phyloP scores from a whole-genome alignment of 2,888 invertebrate genomes.

The Candidula unifasciata region DNA sequence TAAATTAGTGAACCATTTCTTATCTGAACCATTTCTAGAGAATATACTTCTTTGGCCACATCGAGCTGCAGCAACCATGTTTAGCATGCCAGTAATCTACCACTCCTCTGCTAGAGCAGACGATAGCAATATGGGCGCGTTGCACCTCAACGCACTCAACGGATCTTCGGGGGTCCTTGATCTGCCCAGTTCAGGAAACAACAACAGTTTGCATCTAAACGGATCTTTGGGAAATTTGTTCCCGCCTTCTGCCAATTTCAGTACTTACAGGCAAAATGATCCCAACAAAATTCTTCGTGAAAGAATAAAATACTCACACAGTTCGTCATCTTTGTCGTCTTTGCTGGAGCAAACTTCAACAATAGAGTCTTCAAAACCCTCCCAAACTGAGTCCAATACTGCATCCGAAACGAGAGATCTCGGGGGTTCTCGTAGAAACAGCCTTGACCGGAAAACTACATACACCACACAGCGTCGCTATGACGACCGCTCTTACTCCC shows the following conservation, averaged over 20 bases:
- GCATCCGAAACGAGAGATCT: not conserved
- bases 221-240: constrained; percentile 24
- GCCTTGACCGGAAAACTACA: constrained; percentile 16
- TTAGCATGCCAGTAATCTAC: constrained; percentile 36
- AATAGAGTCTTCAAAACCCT: not conserved
- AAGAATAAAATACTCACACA: not conserved
- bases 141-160: constrained; percentile 49
- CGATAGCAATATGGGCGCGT: constrained; percentile 1
- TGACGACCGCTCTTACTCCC: constrained; percentile 23
- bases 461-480: not conserved
- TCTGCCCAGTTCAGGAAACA: not conserved
- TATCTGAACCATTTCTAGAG: not conserved
- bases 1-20: not conserved
- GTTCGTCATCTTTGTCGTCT: not conserved
- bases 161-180: constrained; percentile 34
- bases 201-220: not conserved
- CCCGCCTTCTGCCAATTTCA: constrained; percentile 42
- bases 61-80: constrained; percentile 23
- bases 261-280: constrained; percentile 44
- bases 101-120: constrained; percentile 12
- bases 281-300: constrained; percentile 20
- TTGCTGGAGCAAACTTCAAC: not conserved
- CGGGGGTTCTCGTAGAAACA: constrained; percentile 16
- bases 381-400: not conserved
- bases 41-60: not conserved